These are phyloP conservation scores for Spea hammondii DNA, from an alignment of 2,797 vertebrate species.

Conservation along the genomic window DNA sequence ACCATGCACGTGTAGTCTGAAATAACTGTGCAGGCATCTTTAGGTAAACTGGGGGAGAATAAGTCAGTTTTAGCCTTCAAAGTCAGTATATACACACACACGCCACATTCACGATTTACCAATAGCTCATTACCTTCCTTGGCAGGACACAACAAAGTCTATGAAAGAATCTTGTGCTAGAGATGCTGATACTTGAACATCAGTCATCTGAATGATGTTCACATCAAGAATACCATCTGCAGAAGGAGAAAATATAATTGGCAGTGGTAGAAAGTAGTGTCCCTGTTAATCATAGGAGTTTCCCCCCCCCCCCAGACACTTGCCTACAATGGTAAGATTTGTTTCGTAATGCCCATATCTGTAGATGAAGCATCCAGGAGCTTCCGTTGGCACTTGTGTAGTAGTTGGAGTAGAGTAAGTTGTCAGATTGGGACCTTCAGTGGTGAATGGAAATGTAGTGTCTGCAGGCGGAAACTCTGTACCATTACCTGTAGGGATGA, in stretches of 20 bases:
- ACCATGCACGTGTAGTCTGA: conserved; percentile 79
- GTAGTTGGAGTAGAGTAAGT: neutral
- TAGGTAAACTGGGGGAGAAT: conserved; percentile 73
- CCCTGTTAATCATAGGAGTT: neutral
- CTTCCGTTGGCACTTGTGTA: conserved; percentile 25
- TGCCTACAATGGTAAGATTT: conserved; percentile 79
- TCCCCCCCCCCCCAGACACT: conserved; percentile 41
- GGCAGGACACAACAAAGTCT: conserved; percentile 84
- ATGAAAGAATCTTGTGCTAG: conserved; percentile 72
- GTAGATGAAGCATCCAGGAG: conserved; percentile 72
- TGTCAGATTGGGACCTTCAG: neutral
- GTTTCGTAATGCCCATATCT: conserved; percentile 75
- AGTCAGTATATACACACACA: neutral
- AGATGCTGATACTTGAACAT: conserved; percentile 65
- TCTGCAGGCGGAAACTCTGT: conserved; percentile 40
- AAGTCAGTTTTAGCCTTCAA: too few relatives aligned
- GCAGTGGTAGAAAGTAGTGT: too few relatives aligned
- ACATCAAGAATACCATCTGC: conserved; percentile 76
- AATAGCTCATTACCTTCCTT: conserved; percentile 75
- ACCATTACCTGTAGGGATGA: neutral
- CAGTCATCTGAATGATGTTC: conserved; percentile 69
- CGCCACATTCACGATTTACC: neutral
- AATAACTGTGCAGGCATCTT: conserved; percentile 83
- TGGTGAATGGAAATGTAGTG: neutral
- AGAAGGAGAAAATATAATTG: neutral